Evolutionary conservation across 2,113 vertebrate species (phyloP).

Genomic region (human (Homo sapiens)): GRCh38 chr18:41599501-41600000

Average conservation of each 20-base stretch:
- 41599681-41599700: constrained; percentile 74
- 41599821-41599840: constrained; percentile 72
- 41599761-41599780: constrained; percentile 82
- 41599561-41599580: constrained; percentile 72
- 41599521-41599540: constrained; percentile 77
- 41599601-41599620: constrained; percentile 76
- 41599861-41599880: constrained; percentile 80
- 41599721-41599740: constrained; percentile 82
- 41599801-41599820: constrained; percentile 57
- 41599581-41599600: constrained; percentile 72
- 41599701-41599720: constrained; percentile 71
- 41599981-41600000: constrained; percentile 60
- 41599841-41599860: constrained; percentile 73
- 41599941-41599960: constrained; percentile 66
- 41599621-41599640: not conserved
- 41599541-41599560: constrained; percentile 59
- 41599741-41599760: constrained; percentile 82
- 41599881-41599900: constrained; percentile 66
- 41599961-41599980: constrained; percentile 67
- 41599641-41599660: constrained; percentile 37
- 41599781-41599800: constrained; percentile 76
- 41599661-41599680: constrained; percentile 77
- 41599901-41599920: constrained; percentile 74
- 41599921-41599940: constrained; percentile 64
- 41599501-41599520: constrained; percentile 75